Percentiles rank a stretch among this genome's conserved stretches.
Evolutionary conservation across 2,797 vertebrate species (phyloP).

Genomic region (Channallabes apus): DNA sequence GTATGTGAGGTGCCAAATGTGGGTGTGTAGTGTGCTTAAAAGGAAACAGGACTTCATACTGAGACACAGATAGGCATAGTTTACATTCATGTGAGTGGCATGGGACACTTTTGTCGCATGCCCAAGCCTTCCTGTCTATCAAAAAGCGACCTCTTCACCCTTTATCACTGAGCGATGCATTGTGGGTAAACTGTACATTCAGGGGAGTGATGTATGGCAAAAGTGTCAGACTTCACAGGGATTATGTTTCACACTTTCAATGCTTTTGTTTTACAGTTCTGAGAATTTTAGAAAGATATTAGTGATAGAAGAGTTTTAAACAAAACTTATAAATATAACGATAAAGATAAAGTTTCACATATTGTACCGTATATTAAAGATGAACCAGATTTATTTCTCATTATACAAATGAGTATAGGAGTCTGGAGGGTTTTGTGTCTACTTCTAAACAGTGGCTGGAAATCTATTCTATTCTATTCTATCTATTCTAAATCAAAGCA

Average conservation of each 20-base stretch:
- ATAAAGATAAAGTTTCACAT: background rate
- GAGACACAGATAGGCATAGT: slow-evolving; percentile 25
- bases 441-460: background rate
- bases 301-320: background rate
- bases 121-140: slow-evolving; percentile 53
- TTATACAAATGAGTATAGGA: background rate
- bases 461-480: background rate
- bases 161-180: slow-evolving; percentile 29
- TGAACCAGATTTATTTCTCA: background rate
- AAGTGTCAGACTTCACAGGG: slow-evolving; percentile 14
- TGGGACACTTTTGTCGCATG: slow-evolving; percentile 49
- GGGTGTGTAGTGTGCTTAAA: slow-evolving; percentile 15
- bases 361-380: background rate
- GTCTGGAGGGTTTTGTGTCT: background rate
- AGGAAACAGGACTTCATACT: slow-evolving; percentile 24
- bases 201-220: slow-evolving; percentile 5
- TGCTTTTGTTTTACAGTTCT: background rate
- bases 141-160: slow-evolving; percentile 32
- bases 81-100: slow-evolving; percentile 47
- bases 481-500: background rate
- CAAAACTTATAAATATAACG: no score
- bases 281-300: background rate
- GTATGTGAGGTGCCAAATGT: slow-evolving; percentile 6
- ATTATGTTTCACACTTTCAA: background rate
- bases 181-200: slow-evolving; percentile 42